These are phyloP conservation scores for Nycticryphes semicollaris DNA, from an alignment of 2,113 vertebrate genomes.

Conservation along the genomic window DNA sequence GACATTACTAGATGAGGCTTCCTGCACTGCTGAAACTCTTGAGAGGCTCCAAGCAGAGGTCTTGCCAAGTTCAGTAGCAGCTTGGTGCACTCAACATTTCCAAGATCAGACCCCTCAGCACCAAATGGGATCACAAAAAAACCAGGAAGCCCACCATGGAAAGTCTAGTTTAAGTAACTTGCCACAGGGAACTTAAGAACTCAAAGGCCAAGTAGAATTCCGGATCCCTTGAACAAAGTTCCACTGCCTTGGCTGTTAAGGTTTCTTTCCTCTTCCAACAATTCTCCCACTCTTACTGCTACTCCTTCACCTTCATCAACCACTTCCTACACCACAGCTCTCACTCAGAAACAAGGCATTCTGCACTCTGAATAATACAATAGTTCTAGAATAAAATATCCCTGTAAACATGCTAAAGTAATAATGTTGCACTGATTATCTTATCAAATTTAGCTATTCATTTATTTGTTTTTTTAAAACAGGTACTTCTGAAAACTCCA, in stretches of 20 bases:
- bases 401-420: not conserved
- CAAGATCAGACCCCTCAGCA: not conserved
- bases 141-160: not conserved
- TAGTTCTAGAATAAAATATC: not conserved
- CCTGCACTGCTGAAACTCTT: not conserved
- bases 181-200: not conserved
- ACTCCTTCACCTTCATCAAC: not conserved
- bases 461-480: not conserved
- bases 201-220: not conserved
- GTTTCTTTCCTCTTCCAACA: not conserved
- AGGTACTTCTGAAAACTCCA: not conserved
- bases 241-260: not conserved
- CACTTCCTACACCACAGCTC: not conserved
- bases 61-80: not conserved
- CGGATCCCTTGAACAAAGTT: not conserved
- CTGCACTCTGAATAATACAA: not conserved
- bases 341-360: not conserved
- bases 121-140: not conserved
- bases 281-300: not conserved
- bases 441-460: not conserved
- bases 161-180: not conserved
- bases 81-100: not conserved
- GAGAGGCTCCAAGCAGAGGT: not conserved
- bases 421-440: not conserved
- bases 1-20: not conserved